Evolutionary conservation across 2,113 vertebrate species (phyloP).

Genomic region (Gnathonemus echidnorhynchus): DNA sequence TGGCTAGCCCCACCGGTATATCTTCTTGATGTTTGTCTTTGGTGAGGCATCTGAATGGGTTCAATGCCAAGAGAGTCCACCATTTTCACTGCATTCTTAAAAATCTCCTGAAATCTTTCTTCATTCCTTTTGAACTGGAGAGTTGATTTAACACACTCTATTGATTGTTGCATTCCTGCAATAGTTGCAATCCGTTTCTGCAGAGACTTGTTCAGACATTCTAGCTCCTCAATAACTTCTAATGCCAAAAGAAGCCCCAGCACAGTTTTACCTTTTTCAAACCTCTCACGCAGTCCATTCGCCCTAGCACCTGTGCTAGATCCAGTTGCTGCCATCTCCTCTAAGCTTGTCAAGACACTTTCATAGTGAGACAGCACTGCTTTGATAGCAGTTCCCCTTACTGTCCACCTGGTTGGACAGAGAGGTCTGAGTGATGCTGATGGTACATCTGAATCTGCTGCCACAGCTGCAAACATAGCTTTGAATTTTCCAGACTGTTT

Average conservation of each 20-base stretch:
- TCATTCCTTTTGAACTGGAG: constrained; percentile 22
- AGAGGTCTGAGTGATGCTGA: constrained; percentile 18
- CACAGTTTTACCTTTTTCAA: constrained; percentile 28
- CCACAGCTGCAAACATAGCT: constrained; percentile 10
- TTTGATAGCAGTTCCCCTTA: constrained; percentile 13
- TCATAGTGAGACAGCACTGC: constrained; percentile 27
- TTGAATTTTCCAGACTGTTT: constrained; percentile 29
- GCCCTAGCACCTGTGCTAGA: constrained; percentile 19
- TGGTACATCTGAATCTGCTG: neutral
- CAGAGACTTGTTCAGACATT: constrained; percentile 20
- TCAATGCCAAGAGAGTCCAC: constrained; percentile 3
- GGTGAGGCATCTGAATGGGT: constrained; percentile 24
- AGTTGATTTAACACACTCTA: constrained; percentile 7
- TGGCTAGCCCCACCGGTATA: constrained; percentile 19
- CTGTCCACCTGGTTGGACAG: constrained; percentile 24
- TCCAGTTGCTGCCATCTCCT: constrained; percentile 21
- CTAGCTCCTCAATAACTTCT: constrained; percentile 16
- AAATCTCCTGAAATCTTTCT: constrained; percentile 22
- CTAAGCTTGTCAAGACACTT: constrained; percentile 22
- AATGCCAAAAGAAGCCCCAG: constrained; percentile 26
- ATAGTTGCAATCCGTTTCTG: neutral
- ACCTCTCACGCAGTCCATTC: constrained; percentile 23
- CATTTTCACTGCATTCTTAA: constrained; percentile 21
- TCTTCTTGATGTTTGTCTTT: constrained; percentile 15
- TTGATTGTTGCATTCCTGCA: neutral